These are phyloP conservation scores for Lepas anatifera DNA, from an alignment of 2,888 invertebrate genomes.

Conservation along the genomic window DNA sequence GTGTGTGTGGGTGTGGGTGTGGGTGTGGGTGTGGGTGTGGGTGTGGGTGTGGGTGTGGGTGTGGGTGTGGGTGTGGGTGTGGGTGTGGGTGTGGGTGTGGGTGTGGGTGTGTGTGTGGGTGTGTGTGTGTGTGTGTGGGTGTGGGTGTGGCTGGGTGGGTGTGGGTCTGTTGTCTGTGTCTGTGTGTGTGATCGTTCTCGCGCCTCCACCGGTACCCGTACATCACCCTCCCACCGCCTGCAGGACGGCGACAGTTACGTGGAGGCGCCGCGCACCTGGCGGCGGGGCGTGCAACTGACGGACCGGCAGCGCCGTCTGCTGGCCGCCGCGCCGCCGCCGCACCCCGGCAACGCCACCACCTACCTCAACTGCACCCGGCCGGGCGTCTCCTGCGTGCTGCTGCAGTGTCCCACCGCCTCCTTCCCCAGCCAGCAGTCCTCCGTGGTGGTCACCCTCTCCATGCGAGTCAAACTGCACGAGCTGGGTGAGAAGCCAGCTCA, in stretches of 20 bases:
- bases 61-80: too few species aligned
- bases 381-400: not conserved
- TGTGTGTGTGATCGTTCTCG: too few species aligned
- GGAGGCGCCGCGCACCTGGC: conserved; percentile 8
- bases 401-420: conserved; percentile 3
- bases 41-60: too few species aligned
- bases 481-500: conserved; percentile 8
- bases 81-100: too few species aligned
- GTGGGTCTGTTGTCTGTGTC: too few species aligned
- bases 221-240: too few species aligned
- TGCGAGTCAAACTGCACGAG: conserved; percentile 11
- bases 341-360: not conserved
- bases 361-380: not conserved
- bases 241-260: not conserved
- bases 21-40: too few species aligned
- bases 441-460: not conserved
- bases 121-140: too few species aligned
- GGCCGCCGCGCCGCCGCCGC: not conserved
- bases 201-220: too few species aligned
- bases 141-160: too few species aligned
- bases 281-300: not conserved
- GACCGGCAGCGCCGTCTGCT: not conserved
- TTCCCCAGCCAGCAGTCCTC: not conserved
- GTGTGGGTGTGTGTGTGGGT: too few species aligned
- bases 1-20: too few species aligned